Evolutionary conservation across 1,140 invertebrate species (phyloP).

Genomic region (Riptortus pedestris): DNA sequence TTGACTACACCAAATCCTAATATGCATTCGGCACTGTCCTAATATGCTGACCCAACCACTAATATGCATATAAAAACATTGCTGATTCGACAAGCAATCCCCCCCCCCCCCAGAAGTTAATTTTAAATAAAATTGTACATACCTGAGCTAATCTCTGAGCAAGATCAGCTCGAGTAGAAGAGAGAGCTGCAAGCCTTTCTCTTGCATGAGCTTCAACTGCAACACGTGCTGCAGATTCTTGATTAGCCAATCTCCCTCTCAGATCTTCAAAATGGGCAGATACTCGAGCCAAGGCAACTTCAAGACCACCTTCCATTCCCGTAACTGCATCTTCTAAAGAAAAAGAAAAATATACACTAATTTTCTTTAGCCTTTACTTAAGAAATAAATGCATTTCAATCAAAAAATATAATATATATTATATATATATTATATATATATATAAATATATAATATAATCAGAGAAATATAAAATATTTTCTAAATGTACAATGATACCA

Average conservation of each 20-base stretch:
- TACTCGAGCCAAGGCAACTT: conserved; percentile 41
- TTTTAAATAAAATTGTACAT: too few relatives aligned
- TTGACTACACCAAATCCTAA: too few relatives aligned
- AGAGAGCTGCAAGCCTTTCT: conserved; percentile 45
- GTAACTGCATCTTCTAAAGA: conserved; percentile 38
- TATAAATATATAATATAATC: neutral
- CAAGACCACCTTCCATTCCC: conserved; percentile 39
- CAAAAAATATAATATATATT: neutral
- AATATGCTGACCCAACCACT: too few relatives aligned
- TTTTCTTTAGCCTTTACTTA: too few relatives aligned
- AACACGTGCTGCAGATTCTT: conserved; percentile 46
- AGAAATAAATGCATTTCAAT: too few relatives aligned
- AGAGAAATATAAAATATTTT: too few relatives aligned
- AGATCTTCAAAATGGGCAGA: conserved; percentile 47
- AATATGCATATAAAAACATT: too few relatives aligned
- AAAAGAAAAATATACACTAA: neutral
- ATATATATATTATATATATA: neutral
- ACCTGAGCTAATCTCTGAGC: conserved; percentile 44
- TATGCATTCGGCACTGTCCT: too few relatives aligned
- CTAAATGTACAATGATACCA: too few relatives aligned
- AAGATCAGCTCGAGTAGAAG: conserved; percentile 50
- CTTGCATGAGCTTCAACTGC: conserved; percentile 49
- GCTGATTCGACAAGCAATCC: too few relatives aligned
- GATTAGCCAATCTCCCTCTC: conserved; percentile 42
- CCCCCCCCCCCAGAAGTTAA: too few relatives aligned